Conservation (phyloP, 2,113 vertebrate genomes). For the Strix uralensis region DNA sequence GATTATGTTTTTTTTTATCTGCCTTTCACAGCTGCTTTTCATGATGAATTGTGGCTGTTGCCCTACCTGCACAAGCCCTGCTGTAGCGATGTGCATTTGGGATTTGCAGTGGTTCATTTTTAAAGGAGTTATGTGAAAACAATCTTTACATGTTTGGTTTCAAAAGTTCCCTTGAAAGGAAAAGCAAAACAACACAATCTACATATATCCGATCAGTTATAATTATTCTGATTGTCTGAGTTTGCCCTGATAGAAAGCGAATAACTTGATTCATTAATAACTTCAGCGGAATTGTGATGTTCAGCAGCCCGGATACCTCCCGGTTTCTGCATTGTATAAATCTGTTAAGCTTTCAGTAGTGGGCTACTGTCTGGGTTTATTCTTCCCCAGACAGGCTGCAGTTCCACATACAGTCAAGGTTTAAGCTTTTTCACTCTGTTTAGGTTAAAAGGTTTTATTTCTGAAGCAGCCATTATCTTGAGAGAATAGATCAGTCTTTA, state of each 20-base stretch:
- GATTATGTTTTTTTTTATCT: not conserved
- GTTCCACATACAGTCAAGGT: not conserved
- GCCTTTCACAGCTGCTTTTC: constrained; percentile 7
- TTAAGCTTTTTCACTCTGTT: not conserved
- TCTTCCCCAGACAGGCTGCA: not conserved
- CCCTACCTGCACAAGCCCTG: not conserved
- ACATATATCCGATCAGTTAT: not conserved
- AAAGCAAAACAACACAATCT: not conserved
- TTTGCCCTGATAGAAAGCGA: not conserved
- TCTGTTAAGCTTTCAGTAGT: not conserved
- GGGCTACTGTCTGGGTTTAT: not conserved
- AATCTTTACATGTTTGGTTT: not conserved
- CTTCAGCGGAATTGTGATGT: not conserved
- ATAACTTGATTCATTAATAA: not conserved
- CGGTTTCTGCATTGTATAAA: not conserved
- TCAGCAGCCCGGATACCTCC: not conserved
- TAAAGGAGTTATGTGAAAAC: not conserved
- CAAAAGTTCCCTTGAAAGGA: not conserved
- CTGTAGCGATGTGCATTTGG: not conserved
- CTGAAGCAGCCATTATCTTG: not conserved
- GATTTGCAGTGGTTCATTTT: not conserved
- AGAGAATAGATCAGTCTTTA: not conserved
- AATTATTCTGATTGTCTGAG: not conserved
- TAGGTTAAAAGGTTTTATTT: not conserved
- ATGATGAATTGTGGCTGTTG: not conserved